phyloP scores from a whole-genome alignment of 2,113 vertebrate species.

The Ivindomyrus marchei region DNA sequence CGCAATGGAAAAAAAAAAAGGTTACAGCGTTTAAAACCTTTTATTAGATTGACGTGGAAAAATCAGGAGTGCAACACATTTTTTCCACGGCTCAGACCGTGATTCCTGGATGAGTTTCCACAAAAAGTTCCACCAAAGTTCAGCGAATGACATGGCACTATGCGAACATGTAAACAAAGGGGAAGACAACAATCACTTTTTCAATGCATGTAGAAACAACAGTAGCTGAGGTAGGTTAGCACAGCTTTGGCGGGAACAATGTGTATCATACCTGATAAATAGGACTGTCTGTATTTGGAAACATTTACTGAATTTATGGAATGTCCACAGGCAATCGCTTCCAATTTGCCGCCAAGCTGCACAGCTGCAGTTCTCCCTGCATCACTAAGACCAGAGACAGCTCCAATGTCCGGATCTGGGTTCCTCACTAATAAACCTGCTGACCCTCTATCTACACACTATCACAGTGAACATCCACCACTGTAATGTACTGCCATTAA shows the following conservation, averaged over 20 bases:
- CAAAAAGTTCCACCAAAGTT: not conserved
- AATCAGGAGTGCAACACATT: not conserved
- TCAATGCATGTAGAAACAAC: not conserved
- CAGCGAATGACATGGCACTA: not conserved
- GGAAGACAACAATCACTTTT: not conserved
- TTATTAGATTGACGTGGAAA: not conserved
- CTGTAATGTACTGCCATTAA: not conserved
- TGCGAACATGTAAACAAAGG: not conserved
- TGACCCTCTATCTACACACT: not conserved
- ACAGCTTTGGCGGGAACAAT: not conserved
- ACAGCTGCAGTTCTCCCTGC: not conserved
- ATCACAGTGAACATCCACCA: not conserved
- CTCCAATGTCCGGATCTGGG: not conserved
- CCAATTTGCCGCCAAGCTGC: not conserved
- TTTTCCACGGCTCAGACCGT: not conserved
- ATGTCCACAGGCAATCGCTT: not conserved
- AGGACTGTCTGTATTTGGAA: not conserved
- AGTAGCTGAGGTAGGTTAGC: not conserved
- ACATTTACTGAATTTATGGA: not conserved
- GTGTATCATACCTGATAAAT: not conserved
- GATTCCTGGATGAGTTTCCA: not conserved
- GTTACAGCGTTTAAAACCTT: not conserved
- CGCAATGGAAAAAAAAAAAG: not conserved
- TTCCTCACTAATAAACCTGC: not conserved
- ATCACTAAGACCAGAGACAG: not conserved